Evolutionary conservation across 1,140 invertebrate genomes (phyloP).

Genomic region (Sarcophaga peregrina): DNA sequence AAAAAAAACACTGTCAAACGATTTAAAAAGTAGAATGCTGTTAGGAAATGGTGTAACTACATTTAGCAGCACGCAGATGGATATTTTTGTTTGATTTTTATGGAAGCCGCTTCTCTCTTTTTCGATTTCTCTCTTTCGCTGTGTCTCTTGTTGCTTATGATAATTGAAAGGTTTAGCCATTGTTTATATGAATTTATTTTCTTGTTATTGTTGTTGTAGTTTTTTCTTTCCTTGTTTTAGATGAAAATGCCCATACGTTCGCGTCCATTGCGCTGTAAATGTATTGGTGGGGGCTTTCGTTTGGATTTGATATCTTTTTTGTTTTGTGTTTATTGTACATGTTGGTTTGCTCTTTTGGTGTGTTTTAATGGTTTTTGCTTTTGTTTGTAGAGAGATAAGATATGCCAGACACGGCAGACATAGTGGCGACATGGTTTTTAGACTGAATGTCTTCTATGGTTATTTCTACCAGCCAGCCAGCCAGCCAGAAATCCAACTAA

Average conservation of each 20-base stretch:
- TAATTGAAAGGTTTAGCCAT: slow-evolving; percentile 37
- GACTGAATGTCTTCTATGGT: slow-evolving; percentile 39
- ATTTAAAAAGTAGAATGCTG: too few species aligned
- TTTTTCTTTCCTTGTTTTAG: not conserved
- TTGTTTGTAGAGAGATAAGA: slow-evolving; percentile 45
- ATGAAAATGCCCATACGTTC: not conserved
- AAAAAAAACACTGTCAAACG: too few species aligned
- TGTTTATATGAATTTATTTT: slow-evolving; percentile 13
- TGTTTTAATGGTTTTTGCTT: slow-evolving; percentile 16
- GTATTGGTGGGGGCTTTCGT: slow-evolving; percentile 18
- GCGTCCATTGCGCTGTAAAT: slow-evolving; percentile 31
- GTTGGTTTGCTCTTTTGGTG: slow-evolving; percentile 7
- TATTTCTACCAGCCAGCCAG: slow-evolving; percentile 13
- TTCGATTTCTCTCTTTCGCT: not conserved
- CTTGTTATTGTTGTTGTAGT: not conserved
- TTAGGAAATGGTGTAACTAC: too few species aligned
- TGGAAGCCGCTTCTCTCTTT: slow-evolving; percentile 1
- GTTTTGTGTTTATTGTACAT: slow-evolving; percentile 25
- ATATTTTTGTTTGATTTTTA: slow-evolving; percentile 19
- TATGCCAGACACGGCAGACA: slow-evolving; percentile 47
- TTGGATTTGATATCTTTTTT: not conserved
- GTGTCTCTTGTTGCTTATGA: slow-evolving; percentile 15
- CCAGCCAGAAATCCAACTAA: too few species aligned
- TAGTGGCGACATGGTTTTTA: slow-evolving; percentile 47
- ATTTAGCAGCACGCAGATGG: slow-evolving; percentile 10